Conservation (phyloP, 2,797 vertebrate species). For the Micrastur ruficollis region DNA sequence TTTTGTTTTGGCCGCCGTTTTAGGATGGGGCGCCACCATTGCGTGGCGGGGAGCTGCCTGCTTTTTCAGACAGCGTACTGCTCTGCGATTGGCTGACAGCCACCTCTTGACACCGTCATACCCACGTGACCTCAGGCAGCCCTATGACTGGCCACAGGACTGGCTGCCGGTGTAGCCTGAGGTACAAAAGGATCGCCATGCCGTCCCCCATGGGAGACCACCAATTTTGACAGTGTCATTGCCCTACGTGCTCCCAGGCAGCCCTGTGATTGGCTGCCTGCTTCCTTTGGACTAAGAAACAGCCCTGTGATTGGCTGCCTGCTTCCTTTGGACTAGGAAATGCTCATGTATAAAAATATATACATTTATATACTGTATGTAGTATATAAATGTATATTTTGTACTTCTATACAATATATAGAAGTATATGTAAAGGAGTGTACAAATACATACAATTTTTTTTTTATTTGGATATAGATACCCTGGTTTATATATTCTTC, state of each 20-base stretch:
- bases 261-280: not conserved
- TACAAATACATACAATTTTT: not conserved
- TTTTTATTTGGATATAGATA: not conserved
- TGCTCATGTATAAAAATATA: not conserved
- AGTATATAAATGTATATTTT: not conserved
- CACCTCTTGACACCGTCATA: fast-evolving
- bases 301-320: not conserved
- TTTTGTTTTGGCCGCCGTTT: not conserved
- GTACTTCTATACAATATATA: not conserved
- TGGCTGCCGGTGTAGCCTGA: not conserved
- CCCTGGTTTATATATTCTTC: not conserved
- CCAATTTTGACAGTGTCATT: no score
- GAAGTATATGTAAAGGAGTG: not conserved
- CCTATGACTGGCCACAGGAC: not conserved
- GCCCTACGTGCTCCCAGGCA: not conserved
- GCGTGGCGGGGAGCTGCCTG: fast-evolving
- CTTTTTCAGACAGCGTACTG: not conserved
- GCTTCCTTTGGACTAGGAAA: not conserved
- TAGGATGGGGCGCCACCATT: not conserved
- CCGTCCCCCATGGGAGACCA: not conserved
- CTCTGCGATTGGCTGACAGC: not conserved
- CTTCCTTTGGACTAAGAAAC: not conserved
- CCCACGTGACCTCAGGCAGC: not conserved
- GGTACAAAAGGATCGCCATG: fast-evolving
- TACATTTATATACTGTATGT: not conserved